These are phyloP conservation scores for Reticulitermes speratus DNA, from an alignment of 1,140 invertebrate genomes.

Conservation along the genomic window DNA sequence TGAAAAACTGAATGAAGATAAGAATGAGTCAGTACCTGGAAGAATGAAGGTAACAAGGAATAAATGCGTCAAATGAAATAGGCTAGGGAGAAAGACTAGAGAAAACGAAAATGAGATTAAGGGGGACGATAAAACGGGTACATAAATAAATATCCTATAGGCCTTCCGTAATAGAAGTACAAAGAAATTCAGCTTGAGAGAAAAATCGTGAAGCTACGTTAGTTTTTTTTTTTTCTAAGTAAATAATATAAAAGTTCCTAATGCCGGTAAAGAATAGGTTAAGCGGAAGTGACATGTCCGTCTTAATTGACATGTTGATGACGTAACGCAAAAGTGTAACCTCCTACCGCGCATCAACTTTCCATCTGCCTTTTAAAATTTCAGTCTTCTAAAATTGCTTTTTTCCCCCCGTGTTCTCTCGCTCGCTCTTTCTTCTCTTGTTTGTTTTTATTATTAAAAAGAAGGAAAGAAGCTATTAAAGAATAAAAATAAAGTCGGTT, in stretches of 20 bases:
- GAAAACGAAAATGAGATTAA: background rate
- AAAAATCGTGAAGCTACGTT: background rate
- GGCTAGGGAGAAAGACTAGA: background rate
- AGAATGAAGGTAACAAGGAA: background rate
- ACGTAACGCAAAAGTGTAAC: constrained; percentile 5
- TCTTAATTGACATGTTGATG: constrained; percentile 15
- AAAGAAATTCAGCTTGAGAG: background rate
- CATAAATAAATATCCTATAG: background rate
- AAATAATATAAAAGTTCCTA: background rate
- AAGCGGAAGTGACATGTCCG: constrained; percentile 8
- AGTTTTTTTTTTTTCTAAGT: constrained; percentile 5
- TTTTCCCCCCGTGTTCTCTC: background rate
- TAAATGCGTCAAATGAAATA: background rate
- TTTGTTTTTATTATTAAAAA: constrained; percentile 20
- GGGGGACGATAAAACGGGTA: background rate
- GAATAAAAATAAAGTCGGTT: background rate
- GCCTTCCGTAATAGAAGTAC: background rate
- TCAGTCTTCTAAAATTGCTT: constrained; percentile 12
- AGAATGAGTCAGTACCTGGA: background rate
- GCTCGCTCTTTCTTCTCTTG: background rate
- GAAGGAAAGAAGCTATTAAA: background rate
- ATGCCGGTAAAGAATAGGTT: background rate
- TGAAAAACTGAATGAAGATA: background rate
- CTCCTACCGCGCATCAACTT: constrained; percentile 7
- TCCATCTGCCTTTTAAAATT: constrained; percentile 16